Evolutionary conservation across 2,797 vertebrate species (phyloP).

Genomic region (Pseudochaenichthys georgianus): DNA sequence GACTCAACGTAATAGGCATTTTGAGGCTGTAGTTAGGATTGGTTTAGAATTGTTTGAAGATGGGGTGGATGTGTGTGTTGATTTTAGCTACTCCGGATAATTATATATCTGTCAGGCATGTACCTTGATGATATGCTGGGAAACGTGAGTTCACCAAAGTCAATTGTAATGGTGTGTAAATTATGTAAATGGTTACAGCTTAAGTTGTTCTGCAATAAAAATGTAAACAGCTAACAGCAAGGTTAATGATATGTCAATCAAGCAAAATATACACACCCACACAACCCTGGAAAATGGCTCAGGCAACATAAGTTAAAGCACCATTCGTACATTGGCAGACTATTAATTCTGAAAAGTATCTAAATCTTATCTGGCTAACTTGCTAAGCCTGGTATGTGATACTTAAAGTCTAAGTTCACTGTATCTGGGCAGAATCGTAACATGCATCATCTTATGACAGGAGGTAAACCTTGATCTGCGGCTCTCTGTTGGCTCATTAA

Average conservation of each 20-base stretch:
- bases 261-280: background rate
- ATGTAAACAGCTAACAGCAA: background rate
- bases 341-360: background rate
- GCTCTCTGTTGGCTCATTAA: conserved; percentile 76
- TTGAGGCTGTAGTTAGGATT: too few species aligned
- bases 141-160: background rate
- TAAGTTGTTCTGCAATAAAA: background rate
- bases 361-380: conserved; percentile 1
- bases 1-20: background rate
- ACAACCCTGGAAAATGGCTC: background rate
- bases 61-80: background rate
- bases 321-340: background rate
- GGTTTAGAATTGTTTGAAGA: background rate
- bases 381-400: conserved; percentile 7
- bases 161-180: background rate
- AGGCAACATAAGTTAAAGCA: background rate
- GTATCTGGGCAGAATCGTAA: conserved; percentile 31
- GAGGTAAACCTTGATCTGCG: conserved; percentile 52
- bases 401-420: conserved; percentile 9
- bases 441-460: conserved; percentile 35
- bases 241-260: conserved; percentile 12
- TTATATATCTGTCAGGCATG: background rate
- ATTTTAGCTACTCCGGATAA: background rate
- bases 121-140: background rate
- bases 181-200: background rate